phyloP scores from a whole-genome alignment of 2,797 vertebrate species.

The Cossypha heuglini region DNA sequence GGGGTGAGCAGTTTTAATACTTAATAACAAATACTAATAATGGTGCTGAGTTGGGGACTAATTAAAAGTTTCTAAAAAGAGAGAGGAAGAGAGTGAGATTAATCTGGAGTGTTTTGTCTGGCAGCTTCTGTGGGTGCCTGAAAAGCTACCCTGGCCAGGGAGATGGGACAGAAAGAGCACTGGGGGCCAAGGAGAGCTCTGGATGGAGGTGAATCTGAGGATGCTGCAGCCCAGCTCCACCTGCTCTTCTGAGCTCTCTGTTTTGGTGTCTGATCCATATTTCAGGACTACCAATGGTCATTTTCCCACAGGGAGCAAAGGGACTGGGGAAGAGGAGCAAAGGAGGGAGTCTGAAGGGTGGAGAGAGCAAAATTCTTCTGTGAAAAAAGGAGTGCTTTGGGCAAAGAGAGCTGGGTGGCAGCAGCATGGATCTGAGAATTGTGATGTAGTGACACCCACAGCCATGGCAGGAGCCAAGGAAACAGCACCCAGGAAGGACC shows the following conservation, averaged over 20 bases:
- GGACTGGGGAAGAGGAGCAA: background rate
- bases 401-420: background rate
- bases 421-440: background rate
- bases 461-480: background rate
- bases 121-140: background rate
- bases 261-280: background rate
- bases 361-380: background rate
- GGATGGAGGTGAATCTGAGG: background rate
- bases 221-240: background rate
- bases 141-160: background rate
- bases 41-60: conserved; percentile 63
- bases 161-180: background rate
- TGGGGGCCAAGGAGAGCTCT: background rate
- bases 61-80: conserved; percentile 78
- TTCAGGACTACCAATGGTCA: background rate
- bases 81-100: conserved; percentile 42
- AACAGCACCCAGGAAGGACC: background rate
- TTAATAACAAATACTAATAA: conserved; percentile 79
- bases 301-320: background rate
- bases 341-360: background rate
- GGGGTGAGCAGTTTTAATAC: conserved; percentile 67
- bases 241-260: background rate
- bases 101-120: conserved; percentile 45
- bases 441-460: background rate
- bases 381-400: background rate